Evolutionary conservation across 2,888 invertebrate genomes (phyloP).

Genomic region (Spisula solida): DNA sequence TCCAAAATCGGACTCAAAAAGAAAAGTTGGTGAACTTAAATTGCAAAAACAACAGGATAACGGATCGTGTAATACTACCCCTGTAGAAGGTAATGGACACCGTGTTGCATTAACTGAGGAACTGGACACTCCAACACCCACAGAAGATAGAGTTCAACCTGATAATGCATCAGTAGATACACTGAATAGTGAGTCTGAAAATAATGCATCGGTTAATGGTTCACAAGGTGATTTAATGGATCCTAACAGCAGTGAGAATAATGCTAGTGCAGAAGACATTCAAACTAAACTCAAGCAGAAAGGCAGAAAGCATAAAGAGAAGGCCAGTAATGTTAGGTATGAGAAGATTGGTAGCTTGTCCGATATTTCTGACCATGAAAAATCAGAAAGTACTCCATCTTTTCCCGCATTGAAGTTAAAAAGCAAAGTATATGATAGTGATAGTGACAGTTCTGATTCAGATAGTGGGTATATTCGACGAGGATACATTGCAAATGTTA

Average conservation of each 20-base stretch:
- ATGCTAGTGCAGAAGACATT: slow-evolving; percentile 69
- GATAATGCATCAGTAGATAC: slow-evolving; percentile 35
- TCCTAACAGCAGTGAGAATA: slow-evolving; percentile 62
- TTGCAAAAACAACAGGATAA: neutral
- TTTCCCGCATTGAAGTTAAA: slow-evolving; percentile 46
- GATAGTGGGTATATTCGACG: slow-evolving; percentile 74
- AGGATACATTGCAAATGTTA: slow-evolving; percentile 68
- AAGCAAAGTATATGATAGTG: slow-evolving; percentile 49
- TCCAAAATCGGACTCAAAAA: slow-evolving; percentile 13
- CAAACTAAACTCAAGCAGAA: slow-evolving; percentile 60
- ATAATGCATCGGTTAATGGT: slow-evolving; percentile 17
- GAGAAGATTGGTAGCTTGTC: slow-evolving; percentile 65
- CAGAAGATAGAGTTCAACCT: slow-evolving; percentile 28
- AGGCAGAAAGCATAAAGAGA: slow-evolving; percentile 65
- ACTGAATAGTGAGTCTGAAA: slow-evolving; percentile 53
- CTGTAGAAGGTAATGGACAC: neutral
- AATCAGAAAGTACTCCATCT: slow-evolving; percentile 53
- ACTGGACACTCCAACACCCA: slow-evolving; percentile 42
- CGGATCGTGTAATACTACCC: neutral
- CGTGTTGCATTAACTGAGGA: slow-evolving; percentile 8
- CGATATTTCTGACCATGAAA: slow-evolving; percentile 70
- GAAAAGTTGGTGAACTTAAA: slow-evolving; percentile 14
- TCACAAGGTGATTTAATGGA: slow-evolving; percentile 55
- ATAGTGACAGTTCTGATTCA: slow-evolving; percentile 74
- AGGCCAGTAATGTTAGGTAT: slow-evolving; percentile 66